A percentile compares a stretch with the other conserved stretches of the same genome.
These are phyloP conservation scores for Macaca mulatta DNA, from an alignment of 2,113 vertebrate species.

Conservation along the genomic window DNA sequence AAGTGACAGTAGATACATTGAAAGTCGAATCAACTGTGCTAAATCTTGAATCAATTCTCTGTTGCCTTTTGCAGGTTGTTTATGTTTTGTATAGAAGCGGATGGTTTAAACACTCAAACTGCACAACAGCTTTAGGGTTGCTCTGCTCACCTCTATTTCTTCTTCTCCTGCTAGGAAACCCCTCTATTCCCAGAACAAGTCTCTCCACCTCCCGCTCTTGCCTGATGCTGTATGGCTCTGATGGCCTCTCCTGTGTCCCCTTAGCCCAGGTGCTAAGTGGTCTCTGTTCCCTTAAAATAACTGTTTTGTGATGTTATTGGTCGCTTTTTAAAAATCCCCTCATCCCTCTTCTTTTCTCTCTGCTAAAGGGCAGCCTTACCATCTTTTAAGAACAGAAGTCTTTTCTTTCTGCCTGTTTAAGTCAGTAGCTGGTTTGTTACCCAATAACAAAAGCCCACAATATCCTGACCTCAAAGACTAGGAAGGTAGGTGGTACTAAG, in stretches of 20 bases:
- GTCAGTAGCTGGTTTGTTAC: not conserved
- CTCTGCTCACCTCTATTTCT: not conserved
- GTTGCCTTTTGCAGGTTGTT: not conserved
- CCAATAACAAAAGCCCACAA: not conserved
- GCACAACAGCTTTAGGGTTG: not conserved
- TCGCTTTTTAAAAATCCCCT: not conserved
- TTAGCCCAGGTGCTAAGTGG: not conserved
- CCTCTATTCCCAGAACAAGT: not conserved
- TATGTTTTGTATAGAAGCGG: not conserved
- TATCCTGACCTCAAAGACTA: not conserved
- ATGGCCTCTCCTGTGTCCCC: not conserved
- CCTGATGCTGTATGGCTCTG: not conserved
- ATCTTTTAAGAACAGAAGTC: not conserved
- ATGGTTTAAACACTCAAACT: not conserved
- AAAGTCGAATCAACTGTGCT: not conserved
- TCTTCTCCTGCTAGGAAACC: not conserved
- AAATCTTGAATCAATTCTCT: not conserved
- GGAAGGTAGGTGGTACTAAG: not conserved
- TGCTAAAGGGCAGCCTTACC: not conserved
- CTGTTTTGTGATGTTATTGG: not conserved
- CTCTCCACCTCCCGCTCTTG: not conserved
- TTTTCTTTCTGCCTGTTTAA: not conserved
- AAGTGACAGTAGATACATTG: not conserved
- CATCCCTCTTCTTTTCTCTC: not conserved
- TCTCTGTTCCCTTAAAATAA: too few species aligned